Conservation (phyloP, 2,113 vertebrate species). For the Campylomormyrus tamandua region DNA sequence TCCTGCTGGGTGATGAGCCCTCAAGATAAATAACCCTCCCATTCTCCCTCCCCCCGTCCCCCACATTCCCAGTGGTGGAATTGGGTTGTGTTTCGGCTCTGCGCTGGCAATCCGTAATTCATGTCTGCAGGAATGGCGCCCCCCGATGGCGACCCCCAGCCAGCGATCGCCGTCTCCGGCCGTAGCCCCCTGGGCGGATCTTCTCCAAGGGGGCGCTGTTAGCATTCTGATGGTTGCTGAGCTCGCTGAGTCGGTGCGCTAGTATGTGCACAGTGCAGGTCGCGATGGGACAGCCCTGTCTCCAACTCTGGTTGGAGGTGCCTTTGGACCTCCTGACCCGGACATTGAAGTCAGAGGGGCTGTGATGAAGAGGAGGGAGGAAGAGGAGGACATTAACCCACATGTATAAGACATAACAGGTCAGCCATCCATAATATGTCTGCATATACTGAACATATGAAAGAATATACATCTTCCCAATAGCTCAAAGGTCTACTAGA, state of each 20-base stretch:
- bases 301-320: slow-evolving; percentile 58
- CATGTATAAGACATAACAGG: slow-evolving; percentile 7
- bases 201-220: slow-evolving; percentile 66
- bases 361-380: slow-evolving; percentile 32
- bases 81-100: slow-evolving; percentile 46
- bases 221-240: slow-evolving; percentile 70
- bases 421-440: background rate
- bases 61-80: slow-evolving; percentile 47
- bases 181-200: slow-evolving; percentile 81
- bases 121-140: slow-evolving; percentile 49
- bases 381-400: slow-evolving; percentile 29
- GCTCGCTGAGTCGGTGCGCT: slow-evolving; percentile 73
- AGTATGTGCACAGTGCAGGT: slow-evolving; percentile 85
- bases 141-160: slow-evolving; percentile 7
- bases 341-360: slow-evolving; percentile 55
- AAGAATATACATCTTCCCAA: background rate
- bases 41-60: slow-evolving; percentile 1
- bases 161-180: slow-evolving; percentile 71
- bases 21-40: background rate
- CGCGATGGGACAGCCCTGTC: slow-evolving; percentile 71
- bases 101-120: slow-evolving; percentile 50
- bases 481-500: background rate
- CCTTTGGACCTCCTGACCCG: slow-evolving; percentile 79
- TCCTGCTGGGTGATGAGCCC: background rate
- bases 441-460: background rate